phyloP scores from a whole-genome alignment of 2,797 vertebrate species.

The Eleutherodactylus coqui region DNA sequence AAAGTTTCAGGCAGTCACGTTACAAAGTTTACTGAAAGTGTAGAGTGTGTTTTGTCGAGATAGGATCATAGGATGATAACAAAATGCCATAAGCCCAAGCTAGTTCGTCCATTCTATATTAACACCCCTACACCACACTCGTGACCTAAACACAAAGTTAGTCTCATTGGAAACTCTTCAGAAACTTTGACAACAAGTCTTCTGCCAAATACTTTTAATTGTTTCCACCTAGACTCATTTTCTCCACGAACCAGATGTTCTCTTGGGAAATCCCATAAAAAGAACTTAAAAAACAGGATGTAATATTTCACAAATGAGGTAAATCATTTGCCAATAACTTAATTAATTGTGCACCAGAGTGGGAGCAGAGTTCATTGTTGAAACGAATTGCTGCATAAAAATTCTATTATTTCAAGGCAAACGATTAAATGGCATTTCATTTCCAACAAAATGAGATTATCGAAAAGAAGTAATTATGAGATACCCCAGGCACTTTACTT shows the following conservation, averaged over 20 bases:
- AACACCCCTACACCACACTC: not conserved
- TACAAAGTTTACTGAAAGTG: not conserved
- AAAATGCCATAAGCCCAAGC: not conserved
- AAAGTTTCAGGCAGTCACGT: not conserved
- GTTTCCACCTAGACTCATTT: constrained; percentile 28
- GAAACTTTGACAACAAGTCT: constrained; percentile 8
- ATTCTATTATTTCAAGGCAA: constrained; percentile 63
- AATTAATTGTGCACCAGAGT: constrained; percentile 59
- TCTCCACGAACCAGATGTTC: constrained; percentile 35
- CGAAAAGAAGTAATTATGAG: constrained; percentile 61
- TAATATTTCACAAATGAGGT: constrained; percentile 55
- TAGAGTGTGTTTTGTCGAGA: not conserved
- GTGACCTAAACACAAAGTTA: not conserved
- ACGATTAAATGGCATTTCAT: constrained; percentile 64
- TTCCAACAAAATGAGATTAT: constrained; percentile 63
- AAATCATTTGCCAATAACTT: constrained; percentile 60
- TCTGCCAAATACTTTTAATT: constrained; percentile 20
- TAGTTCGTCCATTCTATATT: not conserved
- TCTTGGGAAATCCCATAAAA: constrained; percentile 49
- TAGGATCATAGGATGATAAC: not conserved
- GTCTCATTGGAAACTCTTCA: constrained; percentile 5
- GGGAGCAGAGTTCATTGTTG: constrained; percentile 59
- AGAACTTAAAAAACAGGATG: constrained; percentile 1
- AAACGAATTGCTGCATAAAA: constrained; percentile 60
- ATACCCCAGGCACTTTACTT: constrained; percentile 62